phyloP scores from a whole-genome alignment of 2,113 vertebrate species.

The Polyodon spathula region DNA sequence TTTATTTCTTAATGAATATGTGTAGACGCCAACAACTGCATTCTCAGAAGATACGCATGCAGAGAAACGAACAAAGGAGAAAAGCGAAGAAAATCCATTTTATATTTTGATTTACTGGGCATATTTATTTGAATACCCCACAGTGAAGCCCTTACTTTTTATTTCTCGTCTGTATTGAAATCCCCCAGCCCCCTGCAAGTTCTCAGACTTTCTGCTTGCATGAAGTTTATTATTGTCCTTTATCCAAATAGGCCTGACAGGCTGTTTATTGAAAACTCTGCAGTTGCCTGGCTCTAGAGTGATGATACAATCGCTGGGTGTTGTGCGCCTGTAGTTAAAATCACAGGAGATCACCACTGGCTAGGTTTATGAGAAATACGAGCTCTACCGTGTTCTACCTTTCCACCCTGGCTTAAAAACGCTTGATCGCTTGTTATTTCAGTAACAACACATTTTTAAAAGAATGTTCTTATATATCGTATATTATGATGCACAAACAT shows the following conservation, averaged over 20 bases:
- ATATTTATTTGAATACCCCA: slow-evolving; percentile 29
- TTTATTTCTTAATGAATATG: slow-evolving; percentile 17
- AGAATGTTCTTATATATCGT: too few relatives aligned
- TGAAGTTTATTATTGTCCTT: slow-evolving; percentile 36
- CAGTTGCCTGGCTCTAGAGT: slow-evolving; percentile 22
- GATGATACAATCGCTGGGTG: slow-evolving; percentile 28
- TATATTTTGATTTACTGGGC: background rate
- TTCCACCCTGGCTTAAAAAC: too few relatives aligned
- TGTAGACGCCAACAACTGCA: background rate
- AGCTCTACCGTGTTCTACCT: background rate
- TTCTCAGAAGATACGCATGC: background rate
- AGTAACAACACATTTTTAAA: too few relatives aligned
- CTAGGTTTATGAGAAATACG: background rate
- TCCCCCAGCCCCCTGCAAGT: slow-evolving; percentile 8
- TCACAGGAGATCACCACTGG: background rate
- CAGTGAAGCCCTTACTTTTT: slow-evolving; percentile 18
- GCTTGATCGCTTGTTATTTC: too few relatives aligned
- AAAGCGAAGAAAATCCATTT: background rate
- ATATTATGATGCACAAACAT: too few relatives aligned
- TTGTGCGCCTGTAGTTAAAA: slow-evolving; percentile 21
- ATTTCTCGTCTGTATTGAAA: background rate
- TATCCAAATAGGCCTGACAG: slow-evolving; percentile 45
- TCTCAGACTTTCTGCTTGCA: slow-evolving; percentile 23
- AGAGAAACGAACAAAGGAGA: background rate
- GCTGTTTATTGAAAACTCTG: slow-evolving; percentile 35